Evolutionary conservation across 2,888 invertebrate genomes (phyloP).

Genomic region (Diaphora mendica): DNA sequence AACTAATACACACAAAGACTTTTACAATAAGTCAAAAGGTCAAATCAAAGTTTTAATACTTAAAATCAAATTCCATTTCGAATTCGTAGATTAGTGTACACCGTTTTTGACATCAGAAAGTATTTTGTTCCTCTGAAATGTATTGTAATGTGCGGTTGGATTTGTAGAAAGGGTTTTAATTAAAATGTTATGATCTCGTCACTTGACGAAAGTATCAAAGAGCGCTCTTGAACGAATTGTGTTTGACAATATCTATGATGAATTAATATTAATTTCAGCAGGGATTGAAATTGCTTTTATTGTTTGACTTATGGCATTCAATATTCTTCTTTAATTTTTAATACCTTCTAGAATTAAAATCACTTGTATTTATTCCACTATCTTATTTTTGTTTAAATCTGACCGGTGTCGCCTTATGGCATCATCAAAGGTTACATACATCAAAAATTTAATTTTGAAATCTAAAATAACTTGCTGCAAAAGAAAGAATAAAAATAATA

Average conservation of each 20-base stretch:
- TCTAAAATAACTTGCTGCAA: background rate
- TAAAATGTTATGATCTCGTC: background rate
- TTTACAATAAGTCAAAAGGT: too few relatives aligned
- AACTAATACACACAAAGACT: too few relatives aligned
- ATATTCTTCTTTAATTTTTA: background rate
- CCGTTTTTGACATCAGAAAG: slow-evolving; percentile 29
- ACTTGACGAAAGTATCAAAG: background rate
- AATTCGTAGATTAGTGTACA: slow-evolving; percentile 22
- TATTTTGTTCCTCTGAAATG: slow-evolving; percentile 15
- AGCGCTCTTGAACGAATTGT: background rate
- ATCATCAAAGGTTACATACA: too few relatives aligned
- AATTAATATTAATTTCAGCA: background rate
- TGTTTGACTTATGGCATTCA: background rate
- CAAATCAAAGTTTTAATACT: too few relatives aligned
- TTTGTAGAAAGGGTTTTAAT: background rate
- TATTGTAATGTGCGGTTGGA: background rate
- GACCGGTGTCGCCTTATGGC: too few relatives aligned
- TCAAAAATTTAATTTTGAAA: background rate
- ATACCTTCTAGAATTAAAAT: too few relatives aligned
- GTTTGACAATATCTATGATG: background rate
- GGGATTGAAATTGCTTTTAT: background rate
- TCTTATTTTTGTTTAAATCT: too few relatives aligned
- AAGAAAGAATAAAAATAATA: background rate
- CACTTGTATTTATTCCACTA: too few relatives aligned
- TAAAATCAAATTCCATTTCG: slow-evolving; percentile 31